Evolutionary conservation across 2,888 invertebrate genomes (phyloP).

Genomic region (Hymenopus coronatus): DNA sequence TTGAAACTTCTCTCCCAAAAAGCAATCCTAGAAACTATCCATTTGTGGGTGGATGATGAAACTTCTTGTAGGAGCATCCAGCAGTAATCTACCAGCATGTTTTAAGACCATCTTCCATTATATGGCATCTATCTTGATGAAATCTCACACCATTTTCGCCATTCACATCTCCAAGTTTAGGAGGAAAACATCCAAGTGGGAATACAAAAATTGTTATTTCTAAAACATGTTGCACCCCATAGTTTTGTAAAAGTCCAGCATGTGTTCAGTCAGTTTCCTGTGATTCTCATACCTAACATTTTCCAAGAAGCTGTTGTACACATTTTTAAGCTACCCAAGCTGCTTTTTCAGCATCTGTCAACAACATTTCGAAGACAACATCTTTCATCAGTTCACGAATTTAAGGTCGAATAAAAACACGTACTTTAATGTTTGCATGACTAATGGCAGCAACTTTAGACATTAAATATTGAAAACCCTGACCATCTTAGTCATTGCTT

Average conservation of each 20-base stretch:
- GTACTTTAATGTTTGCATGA: no score
- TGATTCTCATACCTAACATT: not conserved
- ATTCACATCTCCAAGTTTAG: not conserved
- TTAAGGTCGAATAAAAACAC: no score
- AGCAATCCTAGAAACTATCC: not conserved
- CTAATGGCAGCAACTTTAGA: no score
- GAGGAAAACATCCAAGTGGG: not conserved
- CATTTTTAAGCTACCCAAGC: not conserved
- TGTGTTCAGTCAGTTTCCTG: not conserved
- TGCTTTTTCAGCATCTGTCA: not conserved
- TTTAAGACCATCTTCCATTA: not conserved
- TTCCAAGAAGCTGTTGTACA: not conserved
- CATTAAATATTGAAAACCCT: no score
- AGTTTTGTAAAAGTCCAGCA: not conserved
- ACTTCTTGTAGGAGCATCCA: not conserved
- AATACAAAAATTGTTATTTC: not conserved
- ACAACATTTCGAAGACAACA: not conserved
- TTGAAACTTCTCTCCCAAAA: no score
- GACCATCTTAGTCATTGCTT: no score
- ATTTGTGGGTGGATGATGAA: not conserved
- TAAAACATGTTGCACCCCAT: not conserved
- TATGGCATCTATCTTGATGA: not conserved
- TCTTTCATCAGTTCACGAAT: not conserved
- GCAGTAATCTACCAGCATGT: not conserved
- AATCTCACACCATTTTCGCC: no score